A percentile compares a stretch with the other conserved stretches of the same genome.
Conservation (phyloP, 2,888 invertebrate genomes). For the Eupithecia dodoneata region DNA sequence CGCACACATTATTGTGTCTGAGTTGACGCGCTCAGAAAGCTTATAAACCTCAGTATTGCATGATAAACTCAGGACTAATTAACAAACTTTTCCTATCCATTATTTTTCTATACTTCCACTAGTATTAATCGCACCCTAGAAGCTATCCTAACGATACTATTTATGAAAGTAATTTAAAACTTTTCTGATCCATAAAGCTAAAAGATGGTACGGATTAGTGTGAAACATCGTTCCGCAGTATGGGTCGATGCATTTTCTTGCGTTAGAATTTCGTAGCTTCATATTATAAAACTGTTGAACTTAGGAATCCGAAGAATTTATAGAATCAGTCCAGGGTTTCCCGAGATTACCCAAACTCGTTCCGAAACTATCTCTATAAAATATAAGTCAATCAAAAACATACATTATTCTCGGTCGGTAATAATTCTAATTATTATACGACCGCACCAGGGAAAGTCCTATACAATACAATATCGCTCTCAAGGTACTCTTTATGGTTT, state of each 20-base stretch:
- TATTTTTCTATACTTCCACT: not conserved
- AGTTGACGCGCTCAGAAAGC: not conserved
- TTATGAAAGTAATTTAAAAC: conserved; percentile 15
- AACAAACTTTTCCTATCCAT: not conserved
- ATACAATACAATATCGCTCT: conserved; percentile 1
- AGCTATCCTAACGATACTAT: not conserved
- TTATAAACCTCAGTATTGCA: not conserved
- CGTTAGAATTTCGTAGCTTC: not conserved
- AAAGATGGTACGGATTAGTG: not conserved
- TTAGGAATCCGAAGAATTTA: not conserved
- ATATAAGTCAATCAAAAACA: not conserved
- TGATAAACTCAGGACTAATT: not conserved
- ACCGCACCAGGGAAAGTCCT: not conserved
- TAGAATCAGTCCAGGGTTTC: not conserved
- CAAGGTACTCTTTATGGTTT: conserved; percentile 15
- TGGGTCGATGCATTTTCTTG: not conserved
- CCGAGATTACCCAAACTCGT: not conserved
- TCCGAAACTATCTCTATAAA: not conserved
- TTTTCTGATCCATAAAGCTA: conserved; percentile 9
- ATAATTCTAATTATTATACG: not conserved
- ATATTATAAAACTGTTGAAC: not conserved
- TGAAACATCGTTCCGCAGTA: conserved; percentile 19
- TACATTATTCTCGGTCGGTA: not conserved
- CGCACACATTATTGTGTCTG: not conserved
- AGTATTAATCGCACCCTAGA: not conserved